Evolutionary conservation across 2,113 vertebrate species (phyloP), one percentile per base, ranked within the genome.

Genomic region (Paedocypris sp.): DNA sequence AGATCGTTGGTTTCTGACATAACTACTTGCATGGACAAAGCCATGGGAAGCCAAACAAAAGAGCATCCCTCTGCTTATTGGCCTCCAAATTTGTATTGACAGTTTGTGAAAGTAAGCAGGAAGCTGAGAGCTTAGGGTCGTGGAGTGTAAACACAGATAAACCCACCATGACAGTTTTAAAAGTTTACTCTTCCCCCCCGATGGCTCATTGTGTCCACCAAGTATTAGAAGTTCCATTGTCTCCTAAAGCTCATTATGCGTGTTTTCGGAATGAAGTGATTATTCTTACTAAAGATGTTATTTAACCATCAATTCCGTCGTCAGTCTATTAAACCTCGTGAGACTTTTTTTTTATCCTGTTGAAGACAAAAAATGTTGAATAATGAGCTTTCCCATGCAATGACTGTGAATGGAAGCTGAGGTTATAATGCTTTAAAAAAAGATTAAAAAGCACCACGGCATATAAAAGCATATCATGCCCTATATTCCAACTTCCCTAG

Each of bases 1-100:
- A 48, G 48, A 63, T 54, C 36, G 48, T 60, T 51, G 66, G 49
- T 43, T 67, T 64, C 51, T 64, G 36, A 60, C 60, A 60, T n/a
- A 63, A 56, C 33, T 29, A 29, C 60, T 63, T 63, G 45, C 43
- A 54, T 45, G 50, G 18, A 54, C 15, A 23, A 31, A 61, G 35
- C 38, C 18, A 41, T 15, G 48, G 47, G 47, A 47, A 42, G 35
- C 48, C 35, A 66, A 54, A 56, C 50, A 56, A 56, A 46, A 20
- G 48, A 69, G 60, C 43, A 53, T 35, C 18, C 12, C 29, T 58
- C 6, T 23, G 5, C 36, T 50, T 39, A 58, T 33, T 42, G 45
- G 35, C 46, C 36, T 33, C 47, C 23, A 3, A 48, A 60, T 33
- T 13, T 54, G 18, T 48, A 31, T 47, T 19, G 50, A 56, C 32